Conservation (phyloP, 2,113 vertebrate species). For the Stegastes partitus region DNA sequence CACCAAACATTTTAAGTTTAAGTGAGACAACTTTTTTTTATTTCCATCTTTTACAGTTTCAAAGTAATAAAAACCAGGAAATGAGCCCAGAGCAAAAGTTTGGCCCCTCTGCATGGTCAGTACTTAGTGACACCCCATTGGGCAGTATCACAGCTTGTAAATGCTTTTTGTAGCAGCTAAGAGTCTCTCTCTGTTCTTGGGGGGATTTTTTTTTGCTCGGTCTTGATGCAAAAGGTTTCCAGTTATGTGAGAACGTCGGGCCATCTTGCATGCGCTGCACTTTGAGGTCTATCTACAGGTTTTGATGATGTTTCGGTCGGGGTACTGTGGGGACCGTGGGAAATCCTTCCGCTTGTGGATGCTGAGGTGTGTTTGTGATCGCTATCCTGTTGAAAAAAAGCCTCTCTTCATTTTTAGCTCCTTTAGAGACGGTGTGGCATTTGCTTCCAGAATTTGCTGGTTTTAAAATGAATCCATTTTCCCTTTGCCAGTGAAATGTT, state of each 20-base stretch:
- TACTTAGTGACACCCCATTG: too few relatives aligned
- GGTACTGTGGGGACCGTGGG: not conserved
- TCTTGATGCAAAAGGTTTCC: not conserved
- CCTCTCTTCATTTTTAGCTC: slow-evolving; percentile 4
- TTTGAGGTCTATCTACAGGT: slow-evolving; percentile 4
- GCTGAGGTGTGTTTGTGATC: not conserved
- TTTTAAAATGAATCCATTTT: not conserved
- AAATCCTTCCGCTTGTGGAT: not conserved
- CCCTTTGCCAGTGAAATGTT: not conserved
- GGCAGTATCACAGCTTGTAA: not conserved
- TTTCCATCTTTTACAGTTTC: too few relatives aligned
- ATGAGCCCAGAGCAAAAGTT: too few relatives aligned
- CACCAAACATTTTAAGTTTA: too few relatives aligned
- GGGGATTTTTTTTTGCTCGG: not conserved
- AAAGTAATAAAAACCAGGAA: too few relatives aligned
- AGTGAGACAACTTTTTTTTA: too few relatives aligned
- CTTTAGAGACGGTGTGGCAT: not conserved
- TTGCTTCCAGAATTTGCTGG: slow-evolving; percentile 3
- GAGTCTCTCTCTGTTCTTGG: not conserved
- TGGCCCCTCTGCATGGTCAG: too few relatives aligned
- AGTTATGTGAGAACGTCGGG: not conserved
- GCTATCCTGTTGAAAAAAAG: too few relatives aligned
- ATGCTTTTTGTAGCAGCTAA: not conserved
- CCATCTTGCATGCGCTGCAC: not conserved
- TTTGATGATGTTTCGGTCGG: not conserved